These are phyloP conservation scores for Magallana gigas DNA, from an alignment of 1,140 invertebrate species.

Conservation along the genomic window DNA sequence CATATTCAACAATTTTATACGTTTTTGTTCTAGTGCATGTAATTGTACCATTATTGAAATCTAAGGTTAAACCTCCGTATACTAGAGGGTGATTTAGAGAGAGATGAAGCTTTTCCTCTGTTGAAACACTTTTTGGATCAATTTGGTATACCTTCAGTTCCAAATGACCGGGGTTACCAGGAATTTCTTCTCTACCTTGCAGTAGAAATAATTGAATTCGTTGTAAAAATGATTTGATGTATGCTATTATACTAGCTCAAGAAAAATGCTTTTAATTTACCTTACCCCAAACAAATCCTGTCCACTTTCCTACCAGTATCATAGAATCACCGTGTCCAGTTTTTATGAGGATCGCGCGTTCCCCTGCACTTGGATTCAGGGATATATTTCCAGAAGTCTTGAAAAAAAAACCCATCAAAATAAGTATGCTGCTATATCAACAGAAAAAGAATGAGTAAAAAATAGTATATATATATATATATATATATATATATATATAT, in stretches of 20 bases:
- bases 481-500: no score
- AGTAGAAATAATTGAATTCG: neutral
- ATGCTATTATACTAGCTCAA: no score
- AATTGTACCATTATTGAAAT: neutral
- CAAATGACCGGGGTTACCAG: constrained; percentile 22
- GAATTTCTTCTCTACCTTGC: neutral
- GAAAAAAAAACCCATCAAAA: no score
- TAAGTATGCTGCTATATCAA: no score
- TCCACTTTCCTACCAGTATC: constrained; percentile 67
- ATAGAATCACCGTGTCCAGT: constrained; percentile 66
- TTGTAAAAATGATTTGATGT: no score
- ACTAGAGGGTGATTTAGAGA: neutral
- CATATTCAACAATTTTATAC: neutral
- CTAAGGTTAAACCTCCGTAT: neutral
- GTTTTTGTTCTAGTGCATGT: neutral
- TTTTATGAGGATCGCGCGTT: constrained; percentile 69
- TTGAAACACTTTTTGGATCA: neutral
- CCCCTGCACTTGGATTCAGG: constrained; percentile 54
- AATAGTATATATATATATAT: no score
- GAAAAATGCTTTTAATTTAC: no score
- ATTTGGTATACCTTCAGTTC: neutral
- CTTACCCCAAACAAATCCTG: constrained; percentile 58
- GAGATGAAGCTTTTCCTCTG: neutral
- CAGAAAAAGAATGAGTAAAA: no score
- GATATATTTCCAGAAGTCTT: neutral